Percentiles rank a stretch among this genome's conserved stretches.
phyloP scores from a whole-genome alignment of 2,113 vertebrate species.

The Lophius piscatorius region DNA sequence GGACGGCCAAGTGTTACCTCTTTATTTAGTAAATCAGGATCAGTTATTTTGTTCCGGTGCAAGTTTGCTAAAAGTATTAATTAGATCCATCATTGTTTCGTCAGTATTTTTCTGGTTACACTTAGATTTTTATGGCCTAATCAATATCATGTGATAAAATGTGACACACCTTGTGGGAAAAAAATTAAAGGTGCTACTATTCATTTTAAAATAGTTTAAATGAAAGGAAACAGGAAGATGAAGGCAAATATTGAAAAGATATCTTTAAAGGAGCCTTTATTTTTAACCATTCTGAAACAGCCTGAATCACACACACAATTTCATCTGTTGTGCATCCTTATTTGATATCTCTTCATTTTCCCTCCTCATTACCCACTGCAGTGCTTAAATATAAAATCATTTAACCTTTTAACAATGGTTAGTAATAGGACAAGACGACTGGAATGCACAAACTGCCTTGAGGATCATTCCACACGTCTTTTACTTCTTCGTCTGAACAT shows the following conservation, averaged over 20 bases:
- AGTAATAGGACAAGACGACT: background rate
- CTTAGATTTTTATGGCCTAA: background rate
- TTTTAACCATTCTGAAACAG: constrained; percentile 1
- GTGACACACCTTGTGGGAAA: no score
- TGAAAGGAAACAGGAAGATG: constrained; percentile 1
- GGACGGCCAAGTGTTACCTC: constrained; percentile 13
- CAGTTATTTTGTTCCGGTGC: constrained; percentile 8
- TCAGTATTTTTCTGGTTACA: background rate
- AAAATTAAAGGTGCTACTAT: no score
- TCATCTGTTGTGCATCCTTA: background rate
- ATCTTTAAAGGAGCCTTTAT: background rate
- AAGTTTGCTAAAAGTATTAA: background rate
- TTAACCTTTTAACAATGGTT: background rate
- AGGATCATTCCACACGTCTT: constrained; percentile 67
- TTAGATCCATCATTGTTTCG: no score
- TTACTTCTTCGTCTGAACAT: constrained; percentile 79
- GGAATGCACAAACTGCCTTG: background rate
- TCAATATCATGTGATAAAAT: no score
- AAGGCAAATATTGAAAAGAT: background rate
- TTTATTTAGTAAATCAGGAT: constrained; percentile 17
- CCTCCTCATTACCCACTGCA: background rate
- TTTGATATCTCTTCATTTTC: background rate
- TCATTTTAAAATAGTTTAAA: no score
- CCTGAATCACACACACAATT: background rate
- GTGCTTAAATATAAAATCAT: constrained; percentile 16